Evolutionary conservation across 2,797 vertebrate species (phyloP).

Genomic region (Hyperoplus immaculatus): DNA sequence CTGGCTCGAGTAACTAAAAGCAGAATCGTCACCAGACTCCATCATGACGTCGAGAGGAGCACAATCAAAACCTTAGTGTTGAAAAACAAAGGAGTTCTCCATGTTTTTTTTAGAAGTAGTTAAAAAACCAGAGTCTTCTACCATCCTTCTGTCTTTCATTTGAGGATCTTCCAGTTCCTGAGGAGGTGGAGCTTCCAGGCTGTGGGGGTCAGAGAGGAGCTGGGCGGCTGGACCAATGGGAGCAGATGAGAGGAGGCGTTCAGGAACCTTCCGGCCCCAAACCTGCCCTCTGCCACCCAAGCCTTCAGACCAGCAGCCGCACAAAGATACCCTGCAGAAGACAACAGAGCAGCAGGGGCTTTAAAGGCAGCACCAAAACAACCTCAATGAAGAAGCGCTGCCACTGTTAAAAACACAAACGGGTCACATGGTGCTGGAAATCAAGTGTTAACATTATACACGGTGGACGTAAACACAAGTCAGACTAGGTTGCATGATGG

Average conservation of each 20-base stretch:
- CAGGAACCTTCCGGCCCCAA: conserved; percentile 66
- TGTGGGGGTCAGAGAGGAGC: conserved; percentile 53
- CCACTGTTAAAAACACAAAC: background rate
- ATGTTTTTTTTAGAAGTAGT: conserved; percentile 40
- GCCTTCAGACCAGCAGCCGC: conserved; percentile 69
- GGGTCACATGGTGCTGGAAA: background rate
- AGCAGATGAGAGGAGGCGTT: conserved; percentile 48
- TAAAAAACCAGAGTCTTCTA: conserved; percentile 11
- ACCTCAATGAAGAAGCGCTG: background rate
- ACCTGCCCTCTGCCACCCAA: conserved; percentile 73
- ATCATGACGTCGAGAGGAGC: background rate
- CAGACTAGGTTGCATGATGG: too few relatives aligned
- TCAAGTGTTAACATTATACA: background rate
- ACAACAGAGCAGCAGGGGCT: background rate
- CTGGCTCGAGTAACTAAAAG: conserved; percentile 25
- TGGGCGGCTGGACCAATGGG: conserved; percentile 39
- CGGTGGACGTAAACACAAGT: background rate
- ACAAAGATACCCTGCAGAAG: conserved; percentile 74
- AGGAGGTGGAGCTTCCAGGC: conserved; percentile 80
- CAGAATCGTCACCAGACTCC: conserved; percentile 9
- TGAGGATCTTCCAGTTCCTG: conserved; percentile 89
- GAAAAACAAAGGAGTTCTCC: conserved; percentile 19
- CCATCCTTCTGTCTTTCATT: conserved; percentile 70
- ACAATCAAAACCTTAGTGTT: too few relatives aligned
- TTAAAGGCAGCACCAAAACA: background rate